phyloP scores from a whole-genome alignment of 2,888 invertebrate species.

The Andrena haemorrhoa region DNA sequence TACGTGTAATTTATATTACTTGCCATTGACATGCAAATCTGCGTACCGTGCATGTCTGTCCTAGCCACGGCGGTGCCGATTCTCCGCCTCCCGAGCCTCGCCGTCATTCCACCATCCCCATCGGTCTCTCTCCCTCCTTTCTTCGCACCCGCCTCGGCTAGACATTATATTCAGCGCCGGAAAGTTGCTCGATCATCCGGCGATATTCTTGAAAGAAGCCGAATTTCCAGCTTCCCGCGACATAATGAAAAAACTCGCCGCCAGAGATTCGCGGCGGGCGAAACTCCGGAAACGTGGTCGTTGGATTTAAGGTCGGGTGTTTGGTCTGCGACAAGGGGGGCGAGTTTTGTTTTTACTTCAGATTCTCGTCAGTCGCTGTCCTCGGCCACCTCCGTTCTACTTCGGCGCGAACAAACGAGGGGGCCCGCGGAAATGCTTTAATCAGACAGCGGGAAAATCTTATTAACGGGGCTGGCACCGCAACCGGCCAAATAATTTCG shows the following conservation, averaged over 20 bases:
- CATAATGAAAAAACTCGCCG: background rate
- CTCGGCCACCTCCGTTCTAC: too few species aligned
- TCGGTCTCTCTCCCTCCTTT: conserved; percentile 5
- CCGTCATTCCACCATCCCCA: conserved; percentile 45
- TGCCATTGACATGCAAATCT: conserved; percentile 84
- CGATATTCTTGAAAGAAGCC: conserved; percentile 20
- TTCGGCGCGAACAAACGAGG: background rate
- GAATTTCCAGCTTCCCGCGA: background rate
- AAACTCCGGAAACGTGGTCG: background rate
- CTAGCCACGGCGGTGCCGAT: conserved; percentile 48
- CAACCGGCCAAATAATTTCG: conserved; percentile 14
- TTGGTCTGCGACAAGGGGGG: too few species aligned
- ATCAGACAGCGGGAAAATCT: conserved; percentile 12
- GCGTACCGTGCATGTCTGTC: conserved; percentile 75
- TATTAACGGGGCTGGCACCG: conserved; percentile 1
- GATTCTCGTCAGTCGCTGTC: too few species aligned
- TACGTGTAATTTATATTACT: conserved; percentile 85
- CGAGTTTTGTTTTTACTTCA: too few species aligned
- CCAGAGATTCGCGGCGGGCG: background rate
- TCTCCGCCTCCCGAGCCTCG: conserved; percentile 46
- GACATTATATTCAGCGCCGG: conserved; percentile 13
- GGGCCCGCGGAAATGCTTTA: conserved; percentile 8
- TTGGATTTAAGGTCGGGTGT: too few species aligned
- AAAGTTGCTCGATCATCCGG: conserved; percentile 19
- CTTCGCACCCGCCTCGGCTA: background rate